phyloP scores from a whole-genome alignment of 2,797 vertebrate genomes.

The Falco novaeseelandiae region DNA sequence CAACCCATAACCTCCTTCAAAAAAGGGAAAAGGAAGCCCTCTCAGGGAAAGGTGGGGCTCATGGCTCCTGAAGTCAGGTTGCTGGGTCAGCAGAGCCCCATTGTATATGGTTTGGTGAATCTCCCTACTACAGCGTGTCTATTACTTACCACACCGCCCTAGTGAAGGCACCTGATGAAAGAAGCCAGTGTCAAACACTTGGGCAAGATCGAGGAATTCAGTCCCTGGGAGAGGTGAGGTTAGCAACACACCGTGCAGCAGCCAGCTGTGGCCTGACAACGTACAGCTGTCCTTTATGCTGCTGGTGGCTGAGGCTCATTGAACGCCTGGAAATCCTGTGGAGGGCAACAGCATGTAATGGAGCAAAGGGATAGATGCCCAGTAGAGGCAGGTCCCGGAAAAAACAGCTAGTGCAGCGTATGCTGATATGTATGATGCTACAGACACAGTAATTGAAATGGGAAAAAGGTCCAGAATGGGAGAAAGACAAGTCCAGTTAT shows the following conservation, averaged over 20 bases:
- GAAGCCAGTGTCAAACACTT: not conserved
- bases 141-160: not conserved
- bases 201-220: conserved; percentile 16
- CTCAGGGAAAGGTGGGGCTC: not conserved
- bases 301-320: not conserved
- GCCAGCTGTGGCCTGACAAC: not conserved
- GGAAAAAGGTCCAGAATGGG: not conserved
- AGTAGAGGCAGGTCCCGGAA: not conserved
- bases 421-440: not conserved
- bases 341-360: not conserved
- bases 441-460: not conserved
- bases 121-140: fast-evolving
- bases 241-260: not conserved
- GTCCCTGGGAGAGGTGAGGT: not conserved
- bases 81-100: not conserved
- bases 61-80: not conserved
- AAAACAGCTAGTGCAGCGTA: not conserved
- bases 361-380: not conserved
- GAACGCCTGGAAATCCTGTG: not conserved
- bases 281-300: not conserved
- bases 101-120: not conserved
- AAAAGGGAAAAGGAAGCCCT: not conserved
- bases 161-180: not conserved
- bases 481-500: conserved; percentile 9
- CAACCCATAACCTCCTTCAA: not conserved